A percentile compares a stretch with the other conserved stretches of the same genome.
Evolutionary conservation across 1,140 invertebrate species (phyloP).

Genomic region (Calephelis virginiensis): DNA sequence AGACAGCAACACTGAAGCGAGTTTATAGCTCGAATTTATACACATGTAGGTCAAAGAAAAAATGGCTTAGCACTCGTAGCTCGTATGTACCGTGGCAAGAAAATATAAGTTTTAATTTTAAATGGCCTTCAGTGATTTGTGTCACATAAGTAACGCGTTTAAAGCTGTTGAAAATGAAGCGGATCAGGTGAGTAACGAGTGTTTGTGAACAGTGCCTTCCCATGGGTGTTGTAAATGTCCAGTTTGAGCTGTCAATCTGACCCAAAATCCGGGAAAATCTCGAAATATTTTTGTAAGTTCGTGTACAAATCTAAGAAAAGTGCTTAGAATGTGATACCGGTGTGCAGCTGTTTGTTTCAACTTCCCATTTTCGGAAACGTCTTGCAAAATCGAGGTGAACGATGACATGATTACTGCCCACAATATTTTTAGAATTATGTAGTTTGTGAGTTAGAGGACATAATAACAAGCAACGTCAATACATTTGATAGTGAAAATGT

Average conservation of each 20-base stretch:
- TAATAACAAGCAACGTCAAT: conserved; percentile 36
- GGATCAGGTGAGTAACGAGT: conserved; percentile 66
- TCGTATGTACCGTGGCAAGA: conserved; percentile 74
- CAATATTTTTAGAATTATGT: conserved; percentile 76
- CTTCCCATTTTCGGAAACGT: conserved; percentile 19
- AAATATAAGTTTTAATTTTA: conserved; percentile 75
- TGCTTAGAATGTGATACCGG: conserved; percentile 19
- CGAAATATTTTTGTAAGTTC: conserved; percentile 49
- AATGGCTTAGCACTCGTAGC: conserved; percentile 74
- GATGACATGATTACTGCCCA: conserved; percentile 66
- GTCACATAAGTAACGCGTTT: conserved; percentile 75
- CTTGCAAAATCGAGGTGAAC: conserved; percentile 42
- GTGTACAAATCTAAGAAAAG: conserved; percentile 28
- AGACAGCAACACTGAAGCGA: conserved; percentile 57
- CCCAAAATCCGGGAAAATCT: conserved; percentile 71
- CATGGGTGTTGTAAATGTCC: conserved; percentile 70
- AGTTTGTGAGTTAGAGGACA: conserved; percentile 66
- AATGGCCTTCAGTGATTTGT: conserved; percentile 79
- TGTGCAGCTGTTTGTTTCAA: conserved; percentile 16
- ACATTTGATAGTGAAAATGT: neutral
- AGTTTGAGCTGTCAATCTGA: conserved; percentile 74
- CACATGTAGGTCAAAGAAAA: conserved; percentile 77
- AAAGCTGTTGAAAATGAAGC: conserved; percentile 75
- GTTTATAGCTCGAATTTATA: conserved; percentile 60
- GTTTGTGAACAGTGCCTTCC: conserved; percentile 67